Percentiles rank a stretch among this genome's conserved stretches.
Evolutionary conservation across 2,113 vertebrate genomes (phyloP).

Genomic region (Psammodynastes pulverulentus): DNA sequence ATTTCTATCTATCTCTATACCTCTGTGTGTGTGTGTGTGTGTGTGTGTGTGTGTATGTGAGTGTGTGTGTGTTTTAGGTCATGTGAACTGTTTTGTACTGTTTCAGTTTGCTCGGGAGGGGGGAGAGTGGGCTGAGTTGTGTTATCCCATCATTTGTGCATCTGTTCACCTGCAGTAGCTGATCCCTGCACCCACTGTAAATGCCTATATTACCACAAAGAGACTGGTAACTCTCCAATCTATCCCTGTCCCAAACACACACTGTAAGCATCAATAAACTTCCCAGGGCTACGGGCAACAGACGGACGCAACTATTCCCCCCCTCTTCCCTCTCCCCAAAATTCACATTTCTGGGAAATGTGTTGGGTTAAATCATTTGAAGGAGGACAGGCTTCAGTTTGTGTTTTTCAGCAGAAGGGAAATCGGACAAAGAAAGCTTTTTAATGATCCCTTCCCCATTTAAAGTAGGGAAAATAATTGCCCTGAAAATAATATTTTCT

Average conservation of each 20-base stretch:
- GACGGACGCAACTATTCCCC: background rate
- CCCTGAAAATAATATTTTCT: constrained; percentile 75
- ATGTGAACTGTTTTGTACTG: background rate
- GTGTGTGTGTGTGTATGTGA: too few relatives aligned
- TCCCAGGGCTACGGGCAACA: too few relatives aligned
- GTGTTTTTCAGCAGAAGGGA: constrained; percentile 14
- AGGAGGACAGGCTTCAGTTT: background rate
- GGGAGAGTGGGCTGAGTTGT: background rate
- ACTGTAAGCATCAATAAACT: background rate
- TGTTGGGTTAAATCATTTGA: background rate
- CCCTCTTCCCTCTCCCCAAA: background rate
- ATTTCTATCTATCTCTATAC: too few relatives aligned
- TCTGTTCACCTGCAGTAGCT: background rate
- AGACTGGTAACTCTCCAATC: background rate
- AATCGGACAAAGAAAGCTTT: constrained; percentile 14
- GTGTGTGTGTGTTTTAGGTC: too few relatives aligned
- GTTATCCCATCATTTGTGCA: background rate
- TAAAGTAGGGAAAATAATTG: constrained; percentile 68
- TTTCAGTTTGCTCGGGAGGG: background rate
- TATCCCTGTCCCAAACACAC: background rate
- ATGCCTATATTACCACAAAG: background rate
- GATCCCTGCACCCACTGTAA: background rate
- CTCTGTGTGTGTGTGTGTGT: too few relatives aligned
- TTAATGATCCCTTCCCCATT: constrained; percentile 45
- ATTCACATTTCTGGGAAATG: background rate